Evolutionary conservation across 35 echinoderm and acorn worm genomes (phyloP).

Genomic region (Strongylocentrotus purpuratus): DNA sequence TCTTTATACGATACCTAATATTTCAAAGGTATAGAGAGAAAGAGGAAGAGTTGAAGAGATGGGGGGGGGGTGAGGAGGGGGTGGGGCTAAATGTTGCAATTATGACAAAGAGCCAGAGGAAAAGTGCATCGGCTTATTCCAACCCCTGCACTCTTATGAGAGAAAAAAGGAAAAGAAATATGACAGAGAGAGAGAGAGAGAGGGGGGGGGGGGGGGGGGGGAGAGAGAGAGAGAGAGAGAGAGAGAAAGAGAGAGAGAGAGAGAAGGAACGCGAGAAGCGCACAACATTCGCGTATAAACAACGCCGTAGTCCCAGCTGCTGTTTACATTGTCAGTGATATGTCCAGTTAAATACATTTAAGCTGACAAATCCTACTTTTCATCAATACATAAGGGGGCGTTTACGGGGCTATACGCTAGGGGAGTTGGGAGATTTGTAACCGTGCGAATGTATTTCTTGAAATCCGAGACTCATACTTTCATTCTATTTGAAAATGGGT

Average conservation of each 20-base stretch:
- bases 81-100: neutral
- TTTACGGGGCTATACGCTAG: neutral
- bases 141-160: too few relatives aligned
- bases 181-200: too few relatives aligned
- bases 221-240: too few relatives aligned
- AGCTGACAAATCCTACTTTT: neutral
- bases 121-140: too few relatives aligned
- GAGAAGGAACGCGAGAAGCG: neutral
- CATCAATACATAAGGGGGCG: neutral
- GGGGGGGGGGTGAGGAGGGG: too few relatives aligned
- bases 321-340: conserved; percentile 25
- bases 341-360: conserved; percentile 1
- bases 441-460: neutral
- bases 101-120: too few relatives aligned
- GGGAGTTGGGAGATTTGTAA: conserved; percentile 5
- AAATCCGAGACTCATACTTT: neutral
- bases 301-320: neutral
- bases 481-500: neutral
- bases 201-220: too few relatives aligned
- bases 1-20: neutral
- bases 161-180: too few relatives aligned
- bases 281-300: neutral
- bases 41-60: too few relatives aligned
- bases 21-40: neutral
- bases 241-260: too few relatives aligned